A percentile compares a stretch with the other conserved stretches of the same genome.
phyloP scores from a whole-genome alignment of 2,797 vertebrate genomes.

The Bucorvus abyssinicus region DNA sequence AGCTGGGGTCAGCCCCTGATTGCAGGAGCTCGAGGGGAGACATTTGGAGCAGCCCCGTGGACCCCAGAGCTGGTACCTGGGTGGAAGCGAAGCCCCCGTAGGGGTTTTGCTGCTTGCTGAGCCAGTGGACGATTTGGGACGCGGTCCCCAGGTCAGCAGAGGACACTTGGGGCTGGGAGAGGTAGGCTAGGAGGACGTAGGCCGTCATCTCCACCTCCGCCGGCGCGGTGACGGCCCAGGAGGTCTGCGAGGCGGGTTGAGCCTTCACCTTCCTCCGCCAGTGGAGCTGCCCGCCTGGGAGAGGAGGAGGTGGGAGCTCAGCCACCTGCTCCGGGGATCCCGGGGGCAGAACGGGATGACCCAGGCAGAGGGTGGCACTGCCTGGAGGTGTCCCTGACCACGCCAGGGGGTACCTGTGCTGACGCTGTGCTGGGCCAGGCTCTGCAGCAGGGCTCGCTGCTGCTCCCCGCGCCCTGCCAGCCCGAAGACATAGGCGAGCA shows the following conservation, averaged over 20 bases:
- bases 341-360: neutral
- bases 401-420: neutral
- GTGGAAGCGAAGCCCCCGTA: constrained; percentile 58
- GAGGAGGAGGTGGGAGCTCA: neutral
- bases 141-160: neutral
- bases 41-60: neutral
- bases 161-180: neutral
- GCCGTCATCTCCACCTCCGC: constrained; percentile 38
- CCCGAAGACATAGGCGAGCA: constrained; percentile 80
- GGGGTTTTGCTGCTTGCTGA: constrained; percentile 61
- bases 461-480: constrained; percentile 70
- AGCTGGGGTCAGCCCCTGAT: neutral
- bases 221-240: neutral
- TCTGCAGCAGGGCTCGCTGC: constrained; percentile 62
- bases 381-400: accelerated
- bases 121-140: constrained; percentile 4
- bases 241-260: neutral
- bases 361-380: neutral
- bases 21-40: accelerated
- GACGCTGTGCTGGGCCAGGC: constrained; percentile 62
- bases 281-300: constrained; percentile 20
- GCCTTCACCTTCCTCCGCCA: constrained; percentile 29
- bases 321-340: accelerated
- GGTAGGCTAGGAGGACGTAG: constrained; percentile 36
- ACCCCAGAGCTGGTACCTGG: neutral